A percentile compares a stretch with the other conserved stretches of the same genome.
Conservation (phyloP, 2,888 invertebrate species). For the Drosophila nigricruria region DNA sequence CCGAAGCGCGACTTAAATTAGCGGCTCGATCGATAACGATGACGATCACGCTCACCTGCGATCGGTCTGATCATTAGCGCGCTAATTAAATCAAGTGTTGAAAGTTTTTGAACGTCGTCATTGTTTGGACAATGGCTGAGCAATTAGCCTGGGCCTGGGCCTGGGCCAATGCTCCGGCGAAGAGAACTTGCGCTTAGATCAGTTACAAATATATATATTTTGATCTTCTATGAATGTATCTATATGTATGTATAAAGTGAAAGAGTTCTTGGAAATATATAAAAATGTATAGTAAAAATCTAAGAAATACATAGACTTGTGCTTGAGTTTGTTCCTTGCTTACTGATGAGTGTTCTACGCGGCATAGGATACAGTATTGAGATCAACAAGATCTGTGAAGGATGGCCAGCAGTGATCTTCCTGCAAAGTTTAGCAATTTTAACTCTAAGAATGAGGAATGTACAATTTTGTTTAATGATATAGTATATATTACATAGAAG, state of each 20-base stretch:
- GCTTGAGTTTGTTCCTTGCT: too few species aligned
- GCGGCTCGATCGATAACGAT: conserved; percentile 42
- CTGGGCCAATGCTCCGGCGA: conserved; percentile 44
- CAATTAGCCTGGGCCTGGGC: conserved; percentile 72
- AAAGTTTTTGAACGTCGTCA: conserved; percentile 63
- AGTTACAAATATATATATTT: not conserved
- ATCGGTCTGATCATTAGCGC: conserved; percentile 64
- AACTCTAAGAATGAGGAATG: too few species aligned
- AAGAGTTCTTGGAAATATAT: not conserved
- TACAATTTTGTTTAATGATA: too few species aligned
- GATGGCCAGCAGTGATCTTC: too few species aligned
- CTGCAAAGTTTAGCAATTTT: too few species aligned
- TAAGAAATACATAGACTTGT: too few species aligned
- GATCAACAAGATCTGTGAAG: too few species aligned
- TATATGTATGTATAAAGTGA: not conserved
- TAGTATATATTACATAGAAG: too few species aligned
- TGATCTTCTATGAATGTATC: not conserved
- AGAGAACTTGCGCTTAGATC: conserved; percentile 2
- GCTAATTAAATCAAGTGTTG: conserved; percentile 73
- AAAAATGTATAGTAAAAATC: too few species aligned
- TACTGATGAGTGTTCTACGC: too few species aligned
- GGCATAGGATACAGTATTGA: too few species aligned
- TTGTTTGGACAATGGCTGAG: conserved; percentile 76
- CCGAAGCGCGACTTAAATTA: conserved; percentile 58
- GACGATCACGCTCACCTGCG: conserved; percentile 36